phyloP scores from a whole-genome alignment of 2,797 vertebrate species.

The Spizella passerina region DNA sequence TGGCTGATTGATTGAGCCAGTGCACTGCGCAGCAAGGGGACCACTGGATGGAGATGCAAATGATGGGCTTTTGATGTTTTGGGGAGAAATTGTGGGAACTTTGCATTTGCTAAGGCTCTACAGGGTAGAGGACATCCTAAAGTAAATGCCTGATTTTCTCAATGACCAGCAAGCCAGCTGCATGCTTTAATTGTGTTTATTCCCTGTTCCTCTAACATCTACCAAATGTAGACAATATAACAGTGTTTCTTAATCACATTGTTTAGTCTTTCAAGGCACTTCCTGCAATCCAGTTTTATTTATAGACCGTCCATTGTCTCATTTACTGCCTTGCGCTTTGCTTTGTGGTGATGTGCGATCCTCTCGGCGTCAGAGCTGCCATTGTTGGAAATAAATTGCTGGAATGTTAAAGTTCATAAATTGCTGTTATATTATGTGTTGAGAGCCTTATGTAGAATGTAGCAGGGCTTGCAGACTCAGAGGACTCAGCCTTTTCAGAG shows the following conservation, averaged over 20 bases:
- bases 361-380: background rate
- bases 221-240: background rate
- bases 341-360: background rate
- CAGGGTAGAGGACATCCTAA: background rate
- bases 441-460: background rate
- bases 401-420: background rate
- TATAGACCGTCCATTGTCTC: background rate
- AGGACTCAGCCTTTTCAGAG: background rate
- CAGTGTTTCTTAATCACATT: background rate
- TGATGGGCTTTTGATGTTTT: rapidly evolving
- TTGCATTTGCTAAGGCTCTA: rapidly evolving
- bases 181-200: background rate
- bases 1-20: background rate
- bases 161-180: background rate
- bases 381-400: background rate
- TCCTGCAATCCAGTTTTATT: constrained; percentile 13
- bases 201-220: background rate
- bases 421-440: background rate
- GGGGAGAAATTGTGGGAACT: background rate
- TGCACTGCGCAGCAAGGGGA: rapidly evolving
- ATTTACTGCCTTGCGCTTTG: background rate
- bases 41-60: background rate
- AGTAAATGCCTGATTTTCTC: background rate
- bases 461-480: background rate
- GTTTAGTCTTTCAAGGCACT: background rate